These are phyloP conservation scores for Anguilla rostrata DNA, from an alignment of 2,113 vertebrate species.

Conservation along the genomic window DNA sequence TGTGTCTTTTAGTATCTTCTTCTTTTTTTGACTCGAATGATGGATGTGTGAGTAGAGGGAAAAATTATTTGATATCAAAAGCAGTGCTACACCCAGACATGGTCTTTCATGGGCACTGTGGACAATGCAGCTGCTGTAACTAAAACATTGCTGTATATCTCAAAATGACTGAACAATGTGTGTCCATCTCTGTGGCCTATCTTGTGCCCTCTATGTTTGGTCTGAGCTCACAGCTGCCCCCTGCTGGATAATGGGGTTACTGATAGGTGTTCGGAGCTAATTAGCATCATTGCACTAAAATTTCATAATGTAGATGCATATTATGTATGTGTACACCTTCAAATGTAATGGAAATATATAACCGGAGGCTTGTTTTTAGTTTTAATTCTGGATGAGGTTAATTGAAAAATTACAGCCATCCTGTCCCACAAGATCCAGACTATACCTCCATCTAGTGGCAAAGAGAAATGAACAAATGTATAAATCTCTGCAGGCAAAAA, in stretches of 20 bases:
- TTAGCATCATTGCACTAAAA: background rate
- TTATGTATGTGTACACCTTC: background rate
- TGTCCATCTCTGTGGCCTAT: too few species aligned
- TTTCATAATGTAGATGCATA: background rate
- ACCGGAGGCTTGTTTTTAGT: background rate
- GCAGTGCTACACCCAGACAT: too few species aligned
- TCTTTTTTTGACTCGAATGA: too few species aligned
- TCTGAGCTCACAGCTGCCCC: background rate
- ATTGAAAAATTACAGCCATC: background rate
- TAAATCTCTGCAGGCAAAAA: too few species aligned
- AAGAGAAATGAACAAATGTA: background rate
- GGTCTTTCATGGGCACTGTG: too few species aligned
- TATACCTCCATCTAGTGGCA: slow-evolving; percentile 5
- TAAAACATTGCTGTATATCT: too few species aligned
- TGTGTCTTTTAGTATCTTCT: too few species aligned
- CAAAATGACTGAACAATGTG: too few species aligned
- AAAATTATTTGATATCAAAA: too few species aligned
- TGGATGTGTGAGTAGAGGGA: too few species aligned
- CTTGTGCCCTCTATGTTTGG: background rate
- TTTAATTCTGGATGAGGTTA: background rate
- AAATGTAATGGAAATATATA: background rate
- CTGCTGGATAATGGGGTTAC: background rate
- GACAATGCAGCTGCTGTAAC: too few species aligned
- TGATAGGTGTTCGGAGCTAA: background rate
- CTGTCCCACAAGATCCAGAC: background rate